Conservation (phyloP, 92 coral and sea anemone species). For the Hydrozoanthus gracilis region DNA sequence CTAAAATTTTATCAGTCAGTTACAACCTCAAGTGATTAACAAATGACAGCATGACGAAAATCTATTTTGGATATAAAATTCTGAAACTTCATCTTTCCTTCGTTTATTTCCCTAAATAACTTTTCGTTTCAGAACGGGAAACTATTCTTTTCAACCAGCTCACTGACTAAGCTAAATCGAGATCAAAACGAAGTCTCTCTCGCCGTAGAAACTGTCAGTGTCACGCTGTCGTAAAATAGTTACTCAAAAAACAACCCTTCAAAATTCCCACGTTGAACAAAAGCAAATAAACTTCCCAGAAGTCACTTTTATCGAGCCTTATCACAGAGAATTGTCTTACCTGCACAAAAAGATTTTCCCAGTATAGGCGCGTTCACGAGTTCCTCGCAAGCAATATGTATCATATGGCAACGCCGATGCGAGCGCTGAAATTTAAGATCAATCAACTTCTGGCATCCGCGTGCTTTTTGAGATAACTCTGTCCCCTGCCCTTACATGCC, state of each 20-base stretch:
- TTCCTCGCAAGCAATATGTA: not conserved
- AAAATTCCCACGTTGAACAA: conserved; percentile 40
- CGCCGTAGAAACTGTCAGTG: not conserved
- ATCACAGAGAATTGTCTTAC: conserved; percentile 4
- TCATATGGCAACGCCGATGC: not conserved
- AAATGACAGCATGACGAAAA: not conserved
- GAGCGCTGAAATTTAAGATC: conserved; percentile 35
- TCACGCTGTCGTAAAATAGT: conserved; percentile 5
- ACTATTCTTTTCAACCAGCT: not conserved
- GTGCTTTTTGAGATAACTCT: conserved; percentile 39
- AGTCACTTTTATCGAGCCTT: not conserved
- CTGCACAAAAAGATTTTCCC: not conserved
- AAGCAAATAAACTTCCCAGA: conserved; percentile 42
- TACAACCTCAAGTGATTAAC: conserved; percentile 23
- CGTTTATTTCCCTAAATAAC: not conserved
- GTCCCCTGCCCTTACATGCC: conserved; percentile 66
- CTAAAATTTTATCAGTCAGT: not conserved
- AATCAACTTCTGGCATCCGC: conserved; percentile 32
- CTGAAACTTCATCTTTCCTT: not conserved
- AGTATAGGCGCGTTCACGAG: not conserved
- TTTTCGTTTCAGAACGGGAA: not conserved
- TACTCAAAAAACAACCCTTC: not conserved
- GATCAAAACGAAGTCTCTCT: not conserved
- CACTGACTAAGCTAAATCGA: not conserved
- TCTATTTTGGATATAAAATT: not conserved